Base-by-base conservation (phyloP, 1,140 invertebrate genomes). In the Polyergus mexicanus region DNA sequence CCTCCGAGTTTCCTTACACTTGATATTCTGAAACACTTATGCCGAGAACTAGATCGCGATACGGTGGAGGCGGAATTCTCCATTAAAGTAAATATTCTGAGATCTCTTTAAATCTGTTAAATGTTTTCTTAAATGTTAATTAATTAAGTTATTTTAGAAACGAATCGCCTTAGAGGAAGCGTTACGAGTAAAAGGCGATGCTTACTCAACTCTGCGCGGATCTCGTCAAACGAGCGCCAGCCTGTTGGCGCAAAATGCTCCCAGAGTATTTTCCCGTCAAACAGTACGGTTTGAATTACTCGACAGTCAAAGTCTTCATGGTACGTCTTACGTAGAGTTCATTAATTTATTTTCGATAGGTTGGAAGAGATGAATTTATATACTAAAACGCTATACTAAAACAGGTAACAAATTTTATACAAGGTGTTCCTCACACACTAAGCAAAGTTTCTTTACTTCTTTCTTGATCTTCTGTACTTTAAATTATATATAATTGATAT, bases 31-130 rank as follows among this genome's bases (percentile, higher is more conserved):
- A 96, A 96, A 92, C 96, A 96, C 69, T 92, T 97, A 16, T 96
- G 96, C 54, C 93, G 97, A 84, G 96, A 97, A 91, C 93, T 97
- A 8, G 96, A 97, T 89, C 95, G 96, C 65, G 96, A 97, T 83
- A 95, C 96, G 25, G 96, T 97, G 54, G 97, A 97, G 89, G 96
- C 95, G 89, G 97, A 97, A 93, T 97, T 97, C 92, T 96, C 97
- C 88, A 86, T 94, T 16, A 96, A 97, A 94, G 97, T 97, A 56
- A 71, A 84, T 51, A 51, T 62, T 74, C 65, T 38, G 65, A 72
- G 47, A 51, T 51, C 16, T 83, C 10, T n/a, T n/a, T 35, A 54
- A 51, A 41, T 25, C 44, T 32, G 16, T 0, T 3, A 66, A 54
- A 62, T 76, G 4, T 47, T 62, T 56, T 32, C 7, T 16, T 44